Percentiles rank a stretch among this genome's conserved stretches.
These are phyloP conservation scores for Catharus fuscescens DNA, from an alignment of 2,113 vertebrate genomes.

Conservation along the genomic window DNA sequence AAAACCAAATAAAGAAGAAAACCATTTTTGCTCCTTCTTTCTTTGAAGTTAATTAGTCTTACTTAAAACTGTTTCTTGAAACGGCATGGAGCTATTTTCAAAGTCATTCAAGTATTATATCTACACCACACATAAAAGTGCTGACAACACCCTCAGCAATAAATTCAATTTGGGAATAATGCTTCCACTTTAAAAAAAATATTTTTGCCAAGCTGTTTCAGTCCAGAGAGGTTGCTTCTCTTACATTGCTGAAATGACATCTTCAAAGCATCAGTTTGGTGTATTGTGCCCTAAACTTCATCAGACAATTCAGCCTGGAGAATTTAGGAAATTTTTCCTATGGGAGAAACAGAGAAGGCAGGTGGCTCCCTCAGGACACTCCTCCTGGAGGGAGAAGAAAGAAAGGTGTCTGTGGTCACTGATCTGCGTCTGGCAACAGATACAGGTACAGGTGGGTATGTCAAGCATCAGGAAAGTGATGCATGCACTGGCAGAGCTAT, in stretches of 20 bases:
- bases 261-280: background rate
- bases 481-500: background rate
- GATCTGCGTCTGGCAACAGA: background rate
- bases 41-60: conserved; percentile 61
- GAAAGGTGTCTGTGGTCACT: background rate
- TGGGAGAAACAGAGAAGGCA: background rate
- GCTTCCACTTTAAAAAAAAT: background rate
- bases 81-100: conserved; percentile 1
- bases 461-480: background rate
- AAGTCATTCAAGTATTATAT: conserved; percentile 22
- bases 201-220: background rate
- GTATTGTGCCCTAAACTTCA: background rate
- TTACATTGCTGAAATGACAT: background rate
- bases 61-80: conserved; percentile 50
- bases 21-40: background rate
- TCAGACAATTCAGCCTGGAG: background rate
- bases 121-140: background rate
- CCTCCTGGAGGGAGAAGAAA: background rate
- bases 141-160: background rate
- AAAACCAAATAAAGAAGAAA: conserved; percentile 40
- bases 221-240: background rate
- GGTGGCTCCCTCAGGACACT: background rate
- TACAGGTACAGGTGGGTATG: background rate
- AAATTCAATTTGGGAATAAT: background rate
- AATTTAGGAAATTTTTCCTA: background rate